Evolutionary conservation across 2,113 vertebrate genomes (phyloP), one percentile per base, ranked within the genome.

Genomic region (Callipepla californica): DNA sequence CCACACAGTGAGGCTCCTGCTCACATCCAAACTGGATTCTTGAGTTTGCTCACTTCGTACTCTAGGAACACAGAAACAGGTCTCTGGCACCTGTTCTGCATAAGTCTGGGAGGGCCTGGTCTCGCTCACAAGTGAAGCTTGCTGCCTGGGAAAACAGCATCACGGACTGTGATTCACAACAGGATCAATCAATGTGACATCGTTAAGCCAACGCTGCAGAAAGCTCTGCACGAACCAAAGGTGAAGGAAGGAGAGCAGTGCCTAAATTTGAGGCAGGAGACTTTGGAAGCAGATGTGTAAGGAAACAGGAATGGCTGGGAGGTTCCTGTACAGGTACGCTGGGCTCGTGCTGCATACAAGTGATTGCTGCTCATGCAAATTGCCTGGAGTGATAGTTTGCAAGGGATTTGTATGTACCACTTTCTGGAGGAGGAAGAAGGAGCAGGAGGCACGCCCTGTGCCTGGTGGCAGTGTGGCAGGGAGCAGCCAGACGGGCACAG

Each of bases 1-100:
- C 36, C 59, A 63, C 83, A 90, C 88, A 73, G 92, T 66, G 69
- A 90, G 95, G 61, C 30, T 94, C 68, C 79, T 40, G 80, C 51
- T 73, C 50, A 89, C 59, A 38, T 91, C 81, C 83, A 77, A 91
- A 79, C 48, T 76, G 57, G 53, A 83, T 81, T 91, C 63, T 78
- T 88, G 61, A 87, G 85, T 90, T 86, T 84, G 82, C 61, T 90
- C 57, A 92, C 73, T 85, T 85, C 72, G 40, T 83, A 86, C 65
- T 95, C 51, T 42, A 89, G 78, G 83, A 91, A 80, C 67, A 87
- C 10, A 91, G 69, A 65, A 87, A 68, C 70, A 94, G 87, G 91
- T 91, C 80, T 88, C 76, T 88, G 85, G 89, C 80, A 94, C 91
- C 92, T 96, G 80, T 80, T 96, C 93, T 79, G 88, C 81, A 77